phyloP scores from a whole-genome alignment of 2,113 vertebrate species.

The Phainopepla nitens region DNA sequence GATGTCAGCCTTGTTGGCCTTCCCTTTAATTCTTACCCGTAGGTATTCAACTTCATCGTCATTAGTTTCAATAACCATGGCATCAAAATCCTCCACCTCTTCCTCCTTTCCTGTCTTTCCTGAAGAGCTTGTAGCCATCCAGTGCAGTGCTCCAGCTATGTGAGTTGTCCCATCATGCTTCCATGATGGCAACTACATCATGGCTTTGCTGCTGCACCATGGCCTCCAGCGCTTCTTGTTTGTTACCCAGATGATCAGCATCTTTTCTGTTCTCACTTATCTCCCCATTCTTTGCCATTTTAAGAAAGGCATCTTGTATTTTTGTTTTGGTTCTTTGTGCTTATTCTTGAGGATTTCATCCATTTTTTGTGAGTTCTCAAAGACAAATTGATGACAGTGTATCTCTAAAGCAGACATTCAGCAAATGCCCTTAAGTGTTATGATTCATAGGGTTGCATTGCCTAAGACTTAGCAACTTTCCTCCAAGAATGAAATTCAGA shows the following conservation, averaged over 20 bases:
- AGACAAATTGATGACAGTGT: background rate
- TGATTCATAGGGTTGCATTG: background rate
- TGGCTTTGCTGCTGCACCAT: too few species aligned
- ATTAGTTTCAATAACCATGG: too few species aligned
- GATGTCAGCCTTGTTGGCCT: too few species aligned
- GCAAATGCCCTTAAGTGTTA: background rate
- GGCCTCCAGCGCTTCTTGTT: too few species aligned
- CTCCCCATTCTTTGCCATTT: background rate
- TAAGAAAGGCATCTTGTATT: background rate
- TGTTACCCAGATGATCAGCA: background rate
- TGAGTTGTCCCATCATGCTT: too few species aligned
- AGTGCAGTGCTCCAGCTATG: too few species aligned
- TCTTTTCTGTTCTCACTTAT: background rate
- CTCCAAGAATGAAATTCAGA: background rate
- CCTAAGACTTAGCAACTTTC: background rate
- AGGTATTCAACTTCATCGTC: too few species aligned
- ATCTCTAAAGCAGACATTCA: background rate
- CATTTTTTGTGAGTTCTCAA: background rate
- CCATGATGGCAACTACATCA: too few species aligned
- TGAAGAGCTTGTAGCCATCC: too few species aligned
- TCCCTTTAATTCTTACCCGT: too few species aligned
- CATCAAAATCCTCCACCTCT: too few species aligned
- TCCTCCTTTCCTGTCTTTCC: too few species aligned
- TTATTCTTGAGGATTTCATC: background rate
- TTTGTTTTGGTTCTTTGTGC: background rate